Evolutionary conservation across 1,140 invertebrate genomes (phyloP).

Genomic region (Polyergus mexicanus): DNA sequence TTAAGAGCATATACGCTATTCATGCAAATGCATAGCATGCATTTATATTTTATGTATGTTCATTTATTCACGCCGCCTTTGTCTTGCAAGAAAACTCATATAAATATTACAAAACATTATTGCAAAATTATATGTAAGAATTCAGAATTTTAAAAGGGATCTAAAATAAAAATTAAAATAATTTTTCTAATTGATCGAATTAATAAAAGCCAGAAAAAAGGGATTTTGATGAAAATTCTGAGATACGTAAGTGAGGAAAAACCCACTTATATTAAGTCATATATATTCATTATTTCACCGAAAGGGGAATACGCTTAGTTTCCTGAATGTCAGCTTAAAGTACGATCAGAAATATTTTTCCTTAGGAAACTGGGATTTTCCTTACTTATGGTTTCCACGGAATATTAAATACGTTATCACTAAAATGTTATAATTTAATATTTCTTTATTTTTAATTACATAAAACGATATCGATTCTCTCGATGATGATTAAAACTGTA

Average conservation of each 20-base stretch:
- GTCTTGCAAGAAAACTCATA: neutral
- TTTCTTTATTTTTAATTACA: neutral
- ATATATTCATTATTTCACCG: neutral
- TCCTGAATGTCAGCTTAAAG: neutral
- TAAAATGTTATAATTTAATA: neutral
- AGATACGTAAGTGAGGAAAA: neutral
- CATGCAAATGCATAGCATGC: neutral
- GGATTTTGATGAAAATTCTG: neutral
- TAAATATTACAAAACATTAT: slow-evolving; percentile 1
- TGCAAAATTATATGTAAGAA: neutral
- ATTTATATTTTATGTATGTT: neutral
- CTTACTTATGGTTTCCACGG: neutral
- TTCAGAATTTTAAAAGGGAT: neutral
- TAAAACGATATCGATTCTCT: neutral
- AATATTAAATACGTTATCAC: neutral
- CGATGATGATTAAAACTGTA: neutral
- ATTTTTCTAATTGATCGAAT: neutral
- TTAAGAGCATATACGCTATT: neutral
- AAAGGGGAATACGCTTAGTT: neutral
- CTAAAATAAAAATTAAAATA: neutral
- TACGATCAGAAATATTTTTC: neutral
- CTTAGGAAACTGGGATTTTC: slow-evolving; percentile 10
- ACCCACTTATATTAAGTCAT: neutral
- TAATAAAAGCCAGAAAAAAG: neutral
- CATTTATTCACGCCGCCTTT: neutral